A percentile compares a stretch with the other conserved stretches of the same genome.
Conservation (phyloP, 1,140 invertebrate species). For the Idris sp. region DNA sequence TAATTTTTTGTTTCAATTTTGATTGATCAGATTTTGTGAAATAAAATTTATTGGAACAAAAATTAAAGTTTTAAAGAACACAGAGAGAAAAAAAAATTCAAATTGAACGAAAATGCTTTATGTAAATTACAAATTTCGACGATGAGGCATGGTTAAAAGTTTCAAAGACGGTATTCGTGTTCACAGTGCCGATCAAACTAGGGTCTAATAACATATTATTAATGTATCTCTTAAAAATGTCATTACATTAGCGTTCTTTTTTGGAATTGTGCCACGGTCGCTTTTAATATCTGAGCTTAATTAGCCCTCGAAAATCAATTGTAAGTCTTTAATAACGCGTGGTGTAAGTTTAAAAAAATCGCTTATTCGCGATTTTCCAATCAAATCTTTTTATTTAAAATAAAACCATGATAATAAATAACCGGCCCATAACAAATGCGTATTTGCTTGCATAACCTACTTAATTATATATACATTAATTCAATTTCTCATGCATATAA, state of each 20-base stretch:
- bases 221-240: constrained; percentile 50
- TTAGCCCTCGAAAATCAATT: constrained; percentile 35
- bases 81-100: too few relatives aligned
- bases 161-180: constrained; percentile 27
- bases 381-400: constrained; percentile 22
- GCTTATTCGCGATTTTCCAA: constrained; percentile 35
- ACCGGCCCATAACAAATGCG: not conserved
- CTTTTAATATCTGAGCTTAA: constrained; percentile 36
- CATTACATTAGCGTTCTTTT: constrained; percentile 54
- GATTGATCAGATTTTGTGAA: too few relatives aligned
- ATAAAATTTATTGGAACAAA: too few relatives aligned
- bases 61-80: too few relatives aligned
- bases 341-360: not conserved
- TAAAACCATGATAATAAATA: constrained; percentile 4
- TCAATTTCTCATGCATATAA: constrained; percentile 36
- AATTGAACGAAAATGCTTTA: constrained; percentile 8
- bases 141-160: constrained; percentile 31
- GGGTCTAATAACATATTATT: constrained; percentile 37
- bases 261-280: constrained; percentile 6
- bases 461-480: constrained; percentile 47
- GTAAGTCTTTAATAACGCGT: constrained; percentile 40
- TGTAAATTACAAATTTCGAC: constrained; percentile 27
- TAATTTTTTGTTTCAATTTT: too few relatives aligned
- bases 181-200: constrained; percentile 17
- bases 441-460: constrained; percentile 20